Percentiles rank a stretch among this genome's conserved stretches.
Evolutionary conservation across 2,113 vertebrate species (phyloP).

Genomic region (Mastomys natalensis): DNA sequence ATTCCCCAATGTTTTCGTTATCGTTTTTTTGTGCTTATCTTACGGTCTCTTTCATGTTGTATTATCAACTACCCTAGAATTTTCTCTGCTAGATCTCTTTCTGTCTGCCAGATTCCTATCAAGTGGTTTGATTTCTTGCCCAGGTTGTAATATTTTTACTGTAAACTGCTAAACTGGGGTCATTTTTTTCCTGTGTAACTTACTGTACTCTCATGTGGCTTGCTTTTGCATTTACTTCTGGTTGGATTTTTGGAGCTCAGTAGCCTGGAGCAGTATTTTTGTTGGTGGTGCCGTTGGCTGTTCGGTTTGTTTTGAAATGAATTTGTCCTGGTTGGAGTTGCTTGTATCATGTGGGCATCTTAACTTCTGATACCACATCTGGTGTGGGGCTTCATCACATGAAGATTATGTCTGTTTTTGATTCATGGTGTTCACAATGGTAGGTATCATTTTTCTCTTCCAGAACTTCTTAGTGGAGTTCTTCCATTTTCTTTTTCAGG

Average conservation of each 20-base stretch:
- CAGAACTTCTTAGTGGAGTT: not conserved
- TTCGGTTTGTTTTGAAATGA: not conserved
- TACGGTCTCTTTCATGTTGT: not conserved
- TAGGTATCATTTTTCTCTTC: not conserved
- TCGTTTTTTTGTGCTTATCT: constrained; percentile 39
- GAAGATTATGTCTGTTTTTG: constrained; percentile 4
- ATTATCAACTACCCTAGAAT: not conserved
- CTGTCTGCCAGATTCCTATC: not conserved
- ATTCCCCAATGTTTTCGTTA: not conserved
- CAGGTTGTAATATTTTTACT: constrained; percentile 6
- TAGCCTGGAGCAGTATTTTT: not conserved
- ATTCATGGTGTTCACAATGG: not conserved
- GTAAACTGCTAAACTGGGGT: not conserved
- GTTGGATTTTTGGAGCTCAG: not conserved
- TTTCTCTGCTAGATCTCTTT: not conserved
- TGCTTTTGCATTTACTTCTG: constrained; percentile 16
- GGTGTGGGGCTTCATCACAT: not conserved
- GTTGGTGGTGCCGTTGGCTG: not conserved
- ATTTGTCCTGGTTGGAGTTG: constrained; percentile 31
- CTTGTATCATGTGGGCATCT: not conserved
- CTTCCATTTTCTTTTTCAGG: not conserved
- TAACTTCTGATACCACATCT: not conserved
- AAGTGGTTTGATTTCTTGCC: constrained; percentile 32
- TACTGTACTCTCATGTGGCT: not conserved
- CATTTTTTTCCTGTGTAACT: not conserved